Evolutionary conservation across 1,140 invertebrate species (phyloP).

Genomic region (Achroia grisella): DNA sequence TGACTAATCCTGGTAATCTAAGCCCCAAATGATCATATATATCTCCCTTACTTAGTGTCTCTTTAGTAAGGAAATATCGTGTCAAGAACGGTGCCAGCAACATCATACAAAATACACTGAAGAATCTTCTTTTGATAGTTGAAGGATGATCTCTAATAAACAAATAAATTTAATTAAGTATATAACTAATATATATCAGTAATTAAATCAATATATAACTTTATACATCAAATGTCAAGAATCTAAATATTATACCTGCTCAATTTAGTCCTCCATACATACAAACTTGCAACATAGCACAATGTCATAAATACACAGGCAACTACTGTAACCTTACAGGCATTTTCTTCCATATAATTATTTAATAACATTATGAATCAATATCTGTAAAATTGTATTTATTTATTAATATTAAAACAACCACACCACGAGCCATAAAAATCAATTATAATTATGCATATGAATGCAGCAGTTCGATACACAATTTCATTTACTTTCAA

Average conservation of each 20-base stretch:
- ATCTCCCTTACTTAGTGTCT: conserved; percentile 75
- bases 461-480: too few species aligned
- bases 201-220: too few species aligned
- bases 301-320: conserved; percentile 83
- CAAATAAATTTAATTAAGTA: conserved; percentile 10
- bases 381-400: background rate
- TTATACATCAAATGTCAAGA: too few species aligned
- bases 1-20: conserved; percentile 80
- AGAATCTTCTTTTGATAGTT: conserved; percentile 91
- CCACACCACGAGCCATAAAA: background rate
- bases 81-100: conserved; percentile 85
- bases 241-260: conserved; percentile 75
- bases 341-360: conserved; percentile 25
- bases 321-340: conserved; percentile 38
- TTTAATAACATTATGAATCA: conserved; percentile 16
- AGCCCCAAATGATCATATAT: conserved; percentile 86
- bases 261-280: conserved; percentile 85
- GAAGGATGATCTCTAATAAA: conserved; percentile 87
- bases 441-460: too few species aligned
- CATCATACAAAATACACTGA: conserved; percentile 88
- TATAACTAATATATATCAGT: background rate
- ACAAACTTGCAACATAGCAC: conserved; percentile 87
- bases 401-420: background rate
- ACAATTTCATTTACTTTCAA: too few species aligned
- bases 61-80: conserved; percentile 79